A percentile compares a stretch with the other conserved stretches of the same genome.
phyloP scores from a whole-genome alignment of 2,797 vertebrate genomes.

The Typhlichthys eigenmanni region DNA sequence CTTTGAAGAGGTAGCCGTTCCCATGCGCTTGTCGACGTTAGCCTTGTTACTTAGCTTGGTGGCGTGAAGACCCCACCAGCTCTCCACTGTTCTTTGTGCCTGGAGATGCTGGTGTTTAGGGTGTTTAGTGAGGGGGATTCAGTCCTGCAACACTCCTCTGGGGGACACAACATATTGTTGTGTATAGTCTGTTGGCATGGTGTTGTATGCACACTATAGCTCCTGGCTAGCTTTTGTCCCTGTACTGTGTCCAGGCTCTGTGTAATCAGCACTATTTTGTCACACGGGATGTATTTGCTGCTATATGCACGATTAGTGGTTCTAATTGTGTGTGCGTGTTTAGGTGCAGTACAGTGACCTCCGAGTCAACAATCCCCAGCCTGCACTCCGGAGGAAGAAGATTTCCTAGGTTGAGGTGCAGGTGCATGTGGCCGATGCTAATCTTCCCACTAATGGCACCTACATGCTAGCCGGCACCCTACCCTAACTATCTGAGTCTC shows the following conservation, averaged over 20 bases:
- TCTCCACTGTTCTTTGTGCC: slow-evolving; percentile 31
- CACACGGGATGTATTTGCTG: not conserved
- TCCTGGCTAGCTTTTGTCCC: not conserved
- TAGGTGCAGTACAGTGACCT: slow-evolving; percentile 89
- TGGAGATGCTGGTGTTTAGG: slow-evolving; percentile 35
- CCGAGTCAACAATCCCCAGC: slow-evolving; percentile 73
- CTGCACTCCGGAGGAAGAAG: slow-evolving; percentile 82
- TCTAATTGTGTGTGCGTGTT: slow-evolving; percentile 33
- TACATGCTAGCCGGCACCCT: not conserved
- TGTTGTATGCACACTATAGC: too few species aligned
- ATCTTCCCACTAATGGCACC: not conserved
- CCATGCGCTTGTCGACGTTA: slow-evolving; percentile 45
- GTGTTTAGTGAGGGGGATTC: slow-evolving; percentile 29
- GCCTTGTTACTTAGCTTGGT: slow-evolving; percentile 9
- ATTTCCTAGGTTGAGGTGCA: slow-evolving; percentile 60
- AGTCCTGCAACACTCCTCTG: not conserved
- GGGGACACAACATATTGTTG: too few species aligned
- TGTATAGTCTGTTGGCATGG: too few species aligned
- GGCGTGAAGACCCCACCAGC: slow-evolving; percentile 29
- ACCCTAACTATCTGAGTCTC: slow-evolving; percentile 15
- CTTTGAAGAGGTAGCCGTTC: slow-evolving; percentile 52
- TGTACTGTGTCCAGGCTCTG: slow-evolving; percentile 18
- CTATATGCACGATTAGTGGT: not conserved
- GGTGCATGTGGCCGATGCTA: not conserved
- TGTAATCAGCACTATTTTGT: not conserved